Conservation (phyloP, 1,140 invertebrate species). For the Agrilus planipennis region DNA sequence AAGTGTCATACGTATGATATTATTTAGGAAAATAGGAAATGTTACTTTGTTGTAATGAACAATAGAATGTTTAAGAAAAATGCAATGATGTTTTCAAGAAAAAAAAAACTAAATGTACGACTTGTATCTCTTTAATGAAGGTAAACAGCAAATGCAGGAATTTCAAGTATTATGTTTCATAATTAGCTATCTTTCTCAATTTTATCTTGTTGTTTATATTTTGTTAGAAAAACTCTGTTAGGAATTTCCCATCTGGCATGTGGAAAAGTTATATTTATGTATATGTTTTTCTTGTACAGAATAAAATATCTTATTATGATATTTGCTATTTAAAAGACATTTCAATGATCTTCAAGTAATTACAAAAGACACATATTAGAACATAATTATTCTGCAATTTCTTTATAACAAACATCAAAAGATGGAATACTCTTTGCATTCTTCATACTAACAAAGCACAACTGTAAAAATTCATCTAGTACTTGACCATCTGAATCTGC, state of each 20-base stretch:
- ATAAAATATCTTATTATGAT: constrained; percentile 17
- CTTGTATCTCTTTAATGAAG: background rate
- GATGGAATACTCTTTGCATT: background rate
- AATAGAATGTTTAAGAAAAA: no score
- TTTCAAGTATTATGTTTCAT: background rate
- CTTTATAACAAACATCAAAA: no score
- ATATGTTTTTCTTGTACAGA: constrained; percentile 32
- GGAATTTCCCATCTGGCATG: constrained; percentile 33
- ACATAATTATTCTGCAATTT: background rate
- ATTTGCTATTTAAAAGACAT: background rate
- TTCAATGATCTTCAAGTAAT: no score
- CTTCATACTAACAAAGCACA: background rate
- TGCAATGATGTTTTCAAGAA: no score
- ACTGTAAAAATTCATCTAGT: background rate
- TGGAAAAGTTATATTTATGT: constrained; percentile 31
- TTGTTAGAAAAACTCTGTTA: background rate
- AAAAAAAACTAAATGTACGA: no score
- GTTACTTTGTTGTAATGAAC: no score
- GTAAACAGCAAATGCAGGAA: background rate
- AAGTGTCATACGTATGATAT: no score
- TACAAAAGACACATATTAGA: background rate
- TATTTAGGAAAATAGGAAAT: no score
- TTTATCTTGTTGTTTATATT: constrained; percentile 1
- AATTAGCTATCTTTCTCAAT: background rate
- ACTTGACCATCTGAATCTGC: background rate